Evolutionary conservation across 2,797 vertebrate species (phyloP), one percentile per base, ranked within the genome.

Genomic region (Malacoraja senta): DNA sequence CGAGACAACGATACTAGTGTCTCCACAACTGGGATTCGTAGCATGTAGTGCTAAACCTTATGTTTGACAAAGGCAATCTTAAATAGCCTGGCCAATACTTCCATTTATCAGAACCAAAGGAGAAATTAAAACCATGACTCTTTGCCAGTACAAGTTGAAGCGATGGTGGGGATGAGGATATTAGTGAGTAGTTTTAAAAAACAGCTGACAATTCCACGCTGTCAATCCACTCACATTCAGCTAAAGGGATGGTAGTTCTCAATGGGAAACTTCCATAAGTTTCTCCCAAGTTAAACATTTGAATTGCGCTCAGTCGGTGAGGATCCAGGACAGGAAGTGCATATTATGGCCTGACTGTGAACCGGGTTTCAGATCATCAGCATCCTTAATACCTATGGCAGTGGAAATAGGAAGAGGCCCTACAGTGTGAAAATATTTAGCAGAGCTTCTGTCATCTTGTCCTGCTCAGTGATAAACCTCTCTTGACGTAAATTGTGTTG

Each of bases 371-470:
- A 68, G 63, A 35, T 68, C 17, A 35, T 88, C 61, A 35, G 61
- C 8, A 88, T 63, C 17, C 32, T 3, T 19, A 65, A 88, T 88
- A 35, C 17, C 29, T 65, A 88, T 88, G 32, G 29, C 84, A 68
- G 84, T 88, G 84, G 84, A 88, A 88, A 1, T 68, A 32, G 61
- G n/a, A 88, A 88, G 84, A n/a, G 84, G n/a, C 61, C 63, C 61
- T 88, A 7, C 15, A 32, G 29, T 65, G 84, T 65, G 61, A n/a
- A 68, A 88, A 88, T 88, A 88, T 88, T 35, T 65, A 88, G 68
- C 84, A 88, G 84, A 68, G n/a, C 61, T 35, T 86, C 84, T 88
- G 63, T 65, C 84, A 88, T 19, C n/a, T 88, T 88, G 63, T 68
- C 17, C 84, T 35, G 63, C 32, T 88, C n/a, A 32, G 35, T 88